A percentile compares a stretch with the other conserved stretches of the same genome.
Conservation (phyloP, 2,888 invertebrate genomes). For the Falcaria lacertinaria region DNA sequence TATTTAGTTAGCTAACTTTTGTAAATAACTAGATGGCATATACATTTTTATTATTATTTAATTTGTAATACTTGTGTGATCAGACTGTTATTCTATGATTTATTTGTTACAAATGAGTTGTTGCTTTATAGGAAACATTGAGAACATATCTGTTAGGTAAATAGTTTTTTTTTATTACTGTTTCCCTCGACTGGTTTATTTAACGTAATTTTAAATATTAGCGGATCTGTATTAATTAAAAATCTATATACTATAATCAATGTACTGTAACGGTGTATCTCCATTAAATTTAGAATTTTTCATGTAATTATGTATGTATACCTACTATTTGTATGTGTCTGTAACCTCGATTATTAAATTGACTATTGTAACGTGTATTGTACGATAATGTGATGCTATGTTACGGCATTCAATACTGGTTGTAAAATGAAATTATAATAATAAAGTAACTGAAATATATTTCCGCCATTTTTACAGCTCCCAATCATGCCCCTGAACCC, state of each 20-base stretch:
- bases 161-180: conserved; percentile 44
- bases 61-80: conserved; percentile 78
- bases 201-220: conserved; percentile 36
- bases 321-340: conserved; percentile 62
- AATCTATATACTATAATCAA: conserved; percentile 44
- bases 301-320: conserved; percentile 41
- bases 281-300: conserved; percentile 42
- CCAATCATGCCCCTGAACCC: neutral
- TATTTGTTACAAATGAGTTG: conserved; percentile 76
- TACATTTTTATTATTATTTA: conserved; percentile 72
- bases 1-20: conserved; percentile 79
- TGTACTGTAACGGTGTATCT: conserved; percentile 48
- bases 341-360: conserved; percentile 59
- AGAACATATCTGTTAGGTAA: conserved; percentile 68
- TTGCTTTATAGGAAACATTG: conserved; percentile 68
- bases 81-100: conserved; percentile 78
- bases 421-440: conserved; percentile 77
- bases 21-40: conserved; percentile 77
- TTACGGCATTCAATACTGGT: conserved; percentile 75
- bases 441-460: conserved; percentile 69
- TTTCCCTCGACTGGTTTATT: conserved; percentile 47
- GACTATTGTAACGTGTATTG: conserved; percentile 52
- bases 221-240: conserved; percentile 38
- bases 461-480: conserved; percentile 3
- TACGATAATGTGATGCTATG: conserved; percentile 67